Conservation (phyloP, 2,888 invertebrate genomes). For the Spialia ferax region DNA sequence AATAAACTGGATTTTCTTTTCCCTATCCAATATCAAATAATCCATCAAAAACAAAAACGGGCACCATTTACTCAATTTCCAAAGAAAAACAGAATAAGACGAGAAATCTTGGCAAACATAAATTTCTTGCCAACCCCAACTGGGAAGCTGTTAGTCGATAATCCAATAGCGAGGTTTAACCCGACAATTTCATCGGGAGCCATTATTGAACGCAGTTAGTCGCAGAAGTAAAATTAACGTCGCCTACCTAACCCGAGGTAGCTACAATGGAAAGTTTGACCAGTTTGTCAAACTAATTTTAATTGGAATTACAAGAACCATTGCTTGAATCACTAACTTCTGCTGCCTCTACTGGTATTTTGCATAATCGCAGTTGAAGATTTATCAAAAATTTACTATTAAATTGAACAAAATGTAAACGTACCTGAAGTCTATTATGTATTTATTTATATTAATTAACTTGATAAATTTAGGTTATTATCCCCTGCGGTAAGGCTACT, state of each 20-base stretch:
- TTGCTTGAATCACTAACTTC: background rate
- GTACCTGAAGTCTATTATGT: too few species aligned
- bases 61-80: constrained; percentile 27
- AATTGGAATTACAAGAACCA: constrained; percentile 21
- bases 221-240: constrained; percentile 24
- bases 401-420: too few species aligned
- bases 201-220: constrained; percentile 27
- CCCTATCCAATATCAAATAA: background rate
- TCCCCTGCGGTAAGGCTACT: too few species aligned
- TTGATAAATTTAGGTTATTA: too few species aligned
- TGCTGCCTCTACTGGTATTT: background rate
- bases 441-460: too few species aligned
- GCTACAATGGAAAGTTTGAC: constrained; percentile 28
- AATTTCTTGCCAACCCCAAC: constrained; percentile 36
- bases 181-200: constrained; percentile 32
- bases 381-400: background rate
- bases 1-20: background rate
- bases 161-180: constrained; percentile 38
- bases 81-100: constrained; percentile 32
- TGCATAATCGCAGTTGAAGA: background rate
- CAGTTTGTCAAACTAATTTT: constrained; percentile 15
- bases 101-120: constrained; percentile 33
- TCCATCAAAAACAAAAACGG: constrained; percentile 10
- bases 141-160: constrained; percentile 39
- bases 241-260: constrained; percentile 27